Conservation (phyloP, 2,888 invertebrate genomes). For the Drosophila kambysellisi region DNA sequence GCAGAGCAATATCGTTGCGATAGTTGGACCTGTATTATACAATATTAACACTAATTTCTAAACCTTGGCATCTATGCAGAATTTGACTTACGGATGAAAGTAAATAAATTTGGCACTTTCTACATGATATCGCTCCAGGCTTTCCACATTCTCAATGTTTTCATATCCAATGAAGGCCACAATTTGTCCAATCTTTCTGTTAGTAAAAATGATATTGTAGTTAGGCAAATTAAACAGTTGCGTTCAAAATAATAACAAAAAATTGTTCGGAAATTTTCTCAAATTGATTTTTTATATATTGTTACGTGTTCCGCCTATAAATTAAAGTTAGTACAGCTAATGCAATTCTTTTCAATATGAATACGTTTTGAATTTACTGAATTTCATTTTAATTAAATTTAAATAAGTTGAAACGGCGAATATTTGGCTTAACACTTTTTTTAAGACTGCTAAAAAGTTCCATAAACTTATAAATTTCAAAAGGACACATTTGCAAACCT, state of each 20-base stretch:
- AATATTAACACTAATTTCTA: not conserved
- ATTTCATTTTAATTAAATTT: not conserved
- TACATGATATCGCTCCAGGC: constrained; percentile 62
- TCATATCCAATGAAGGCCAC: constrained; percentile 78
- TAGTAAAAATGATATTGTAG: not conserved
- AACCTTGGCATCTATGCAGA: not conserved
- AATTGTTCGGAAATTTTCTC: not conserved
- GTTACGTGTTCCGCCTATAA: too few relatives aligned
- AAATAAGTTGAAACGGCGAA: not conserved
- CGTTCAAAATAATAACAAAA: too few relatives aligned
- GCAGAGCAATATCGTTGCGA: constrained; percentile 83
- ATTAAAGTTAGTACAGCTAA: too few relatives aligned
- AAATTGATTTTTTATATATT: not conserved
- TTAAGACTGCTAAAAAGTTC: not conserved
- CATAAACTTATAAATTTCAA: not conserved
- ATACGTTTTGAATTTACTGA: not conserved
- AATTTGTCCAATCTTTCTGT: constrained; percentile 70
- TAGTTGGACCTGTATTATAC: constrained; percentile 68
- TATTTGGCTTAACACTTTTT: not conserved
- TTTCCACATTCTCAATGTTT: constrained; percentile 63
- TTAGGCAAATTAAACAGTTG: not conserved
- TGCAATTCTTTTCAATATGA: too few relatives aligned
- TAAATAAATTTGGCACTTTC: constrained; percentile 72
- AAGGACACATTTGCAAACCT: not conserved
- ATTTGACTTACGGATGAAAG: constrained; percentile 78